These are phyloP conservation scores for Belonocnema kinseyi DNA, from an alignment of 1,140 invertebrate species.

Conservation along the genomic window DNA sequence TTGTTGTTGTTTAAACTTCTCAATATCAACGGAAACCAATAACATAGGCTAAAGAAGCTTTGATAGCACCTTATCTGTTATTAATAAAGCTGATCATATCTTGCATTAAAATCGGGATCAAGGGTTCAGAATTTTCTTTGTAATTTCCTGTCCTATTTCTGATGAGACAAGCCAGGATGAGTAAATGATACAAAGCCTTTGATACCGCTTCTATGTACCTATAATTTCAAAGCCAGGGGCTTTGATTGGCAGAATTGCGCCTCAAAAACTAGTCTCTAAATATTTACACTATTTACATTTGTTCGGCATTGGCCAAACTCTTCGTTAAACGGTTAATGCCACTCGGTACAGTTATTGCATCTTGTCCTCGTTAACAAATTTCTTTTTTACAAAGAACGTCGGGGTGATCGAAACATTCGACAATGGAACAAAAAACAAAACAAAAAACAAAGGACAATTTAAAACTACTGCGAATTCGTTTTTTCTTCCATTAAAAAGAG, in stretches of 20 bases:
- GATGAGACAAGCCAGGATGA: conserved; percentile 34
- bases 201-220: conserved; percentile 37
- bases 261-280: conserved; percentile 41
- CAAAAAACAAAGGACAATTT: conserved; percentile 12
- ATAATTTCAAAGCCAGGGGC: conserved; percentile 10
- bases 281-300: conserved; percentile 55
- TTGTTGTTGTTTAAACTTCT: conserved; percentile 35
- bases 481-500: neutral
- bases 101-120: conserved; percentile 35
- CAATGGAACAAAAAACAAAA: no score
- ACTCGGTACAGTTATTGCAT: conserved; percentile 45
- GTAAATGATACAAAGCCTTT: conserved; percentile 40
- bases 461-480: neutral
- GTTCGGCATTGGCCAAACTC: conserved; percentile 35
- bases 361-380: conserved; percentile 3
- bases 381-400: neutral
- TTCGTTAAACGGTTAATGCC: conserved; percentile 46
- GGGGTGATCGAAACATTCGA: neutral
- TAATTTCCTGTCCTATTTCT: neutral
- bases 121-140: conserved; percentile 45
- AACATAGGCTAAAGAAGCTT: conserved; percentile 45
- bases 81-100: conserved; percentile 49
- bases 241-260: conserved; percentile 35
- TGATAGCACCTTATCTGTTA: conserved; percentile 65
- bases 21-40: conserved; percentile 44